These are phyloP conservation scores for Lates japonicus DNA, from an alignment of 2,797 vertebrate species.

Conservation along the genomic window DNA sequence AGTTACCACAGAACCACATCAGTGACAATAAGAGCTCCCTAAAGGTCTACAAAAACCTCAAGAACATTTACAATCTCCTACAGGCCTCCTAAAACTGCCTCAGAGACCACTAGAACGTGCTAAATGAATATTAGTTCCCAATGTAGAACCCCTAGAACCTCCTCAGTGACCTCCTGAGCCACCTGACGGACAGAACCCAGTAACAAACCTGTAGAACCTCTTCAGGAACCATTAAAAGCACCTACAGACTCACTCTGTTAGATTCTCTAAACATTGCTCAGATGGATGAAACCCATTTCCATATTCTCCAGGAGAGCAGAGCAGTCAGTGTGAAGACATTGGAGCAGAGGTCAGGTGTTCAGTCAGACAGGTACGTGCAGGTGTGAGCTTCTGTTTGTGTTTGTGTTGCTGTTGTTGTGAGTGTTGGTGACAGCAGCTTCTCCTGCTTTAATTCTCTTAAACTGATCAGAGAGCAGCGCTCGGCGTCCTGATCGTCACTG, in stretches of 20 bases:
- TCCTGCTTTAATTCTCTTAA: constrained; percentile 23
- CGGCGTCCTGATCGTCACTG: constrained; percentile 34
- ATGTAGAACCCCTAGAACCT: no score
- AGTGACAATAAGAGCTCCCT: not conserved
- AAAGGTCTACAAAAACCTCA: no score
- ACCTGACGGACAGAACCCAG: no score
- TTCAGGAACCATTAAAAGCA: not conserved
- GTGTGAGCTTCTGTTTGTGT: constrained; percentile 10
- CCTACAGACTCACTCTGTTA: no score
- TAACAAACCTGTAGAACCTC: no score
- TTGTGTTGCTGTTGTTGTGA: constrained; percentile 22
- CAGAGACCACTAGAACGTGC: no score
- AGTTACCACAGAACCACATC: not conserved
- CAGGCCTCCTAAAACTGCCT: no score
- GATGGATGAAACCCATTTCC: not conserved
- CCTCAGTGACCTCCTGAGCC: no score
- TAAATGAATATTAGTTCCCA: no score
- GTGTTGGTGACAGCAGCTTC: constrained; percentile 29
- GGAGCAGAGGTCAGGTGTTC: constrained; percentile 18
- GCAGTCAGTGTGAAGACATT: not conserved
- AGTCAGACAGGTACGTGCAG: constrained; percentile 6
- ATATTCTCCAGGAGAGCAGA: not conserved
- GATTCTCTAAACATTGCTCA: not conserved
- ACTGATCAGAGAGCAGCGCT: constrained; percentile 43
- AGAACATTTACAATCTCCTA: no score